Percentiles rank a stretch among this genome's conserved stretches.
Evolutionary conservation across 2,113 vertebrate genomes (phyloP).

Genomic region (Prionailurus viverrinus): DNA sequence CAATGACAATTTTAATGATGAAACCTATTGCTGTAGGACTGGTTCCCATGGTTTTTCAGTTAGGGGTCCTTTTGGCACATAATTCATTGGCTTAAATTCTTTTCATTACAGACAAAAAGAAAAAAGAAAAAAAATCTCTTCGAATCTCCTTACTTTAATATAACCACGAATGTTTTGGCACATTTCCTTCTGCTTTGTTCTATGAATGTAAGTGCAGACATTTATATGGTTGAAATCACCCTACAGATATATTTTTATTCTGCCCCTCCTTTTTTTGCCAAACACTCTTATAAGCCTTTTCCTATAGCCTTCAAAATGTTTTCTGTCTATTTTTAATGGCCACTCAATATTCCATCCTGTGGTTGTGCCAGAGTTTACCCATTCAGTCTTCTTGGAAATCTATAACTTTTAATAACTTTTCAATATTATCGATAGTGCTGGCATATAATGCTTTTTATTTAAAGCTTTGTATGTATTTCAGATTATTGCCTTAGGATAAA

Average conservation of each 20-base stretch:
- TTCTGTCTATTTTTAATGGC: slow-evolving; percentile 33
- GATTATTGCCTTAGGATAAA: slow-evolving; percentile 38
- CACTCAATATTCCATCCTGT: slow-evolving; percentile 4
- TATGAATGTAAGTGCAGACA: not conserved
- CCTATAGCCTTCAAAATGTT: not conserved
- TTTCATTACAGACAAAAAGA: slow-evolving; percentile 65
- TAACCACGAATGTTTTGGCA: not conserved
- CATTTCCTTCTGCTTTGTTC: not conserved
- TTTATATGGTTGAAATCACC: not conserved
- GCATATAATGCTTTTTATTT: not conserved
- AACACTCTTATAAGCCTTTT: not conserved
- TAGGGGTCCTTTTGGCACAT: slow-evolving; percentile 38
- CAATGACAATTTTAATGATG: slow-evolving; percentile 37
- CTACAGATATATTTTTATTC: not conserved
- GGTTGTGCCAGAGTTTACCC: not conserved
- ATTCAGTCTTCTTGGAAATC: slow-evolving; percentile 8
- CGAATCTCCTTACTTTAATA: not conserved
- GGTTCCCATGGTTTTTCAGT: slow-evolving; percentile 64
- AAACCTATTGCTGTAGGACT: slow-evolving; percentile 69
- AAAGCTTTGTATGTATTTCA: slow-evolving; percentile 34
- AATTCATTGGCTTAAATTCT: slow-evolving; percentile 50
- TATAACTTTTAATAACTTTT: slow-evolving; percentile 33
- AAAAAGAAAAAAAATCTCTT: slow-evolving; percentile 18
- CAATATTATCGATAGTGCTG: not conserved
- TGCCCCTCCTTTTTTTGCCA: not conserved